Base-by-base conservation (phyloP, 2,888 invertebrate genomes). In the Alloplasta piceator region DNA sequence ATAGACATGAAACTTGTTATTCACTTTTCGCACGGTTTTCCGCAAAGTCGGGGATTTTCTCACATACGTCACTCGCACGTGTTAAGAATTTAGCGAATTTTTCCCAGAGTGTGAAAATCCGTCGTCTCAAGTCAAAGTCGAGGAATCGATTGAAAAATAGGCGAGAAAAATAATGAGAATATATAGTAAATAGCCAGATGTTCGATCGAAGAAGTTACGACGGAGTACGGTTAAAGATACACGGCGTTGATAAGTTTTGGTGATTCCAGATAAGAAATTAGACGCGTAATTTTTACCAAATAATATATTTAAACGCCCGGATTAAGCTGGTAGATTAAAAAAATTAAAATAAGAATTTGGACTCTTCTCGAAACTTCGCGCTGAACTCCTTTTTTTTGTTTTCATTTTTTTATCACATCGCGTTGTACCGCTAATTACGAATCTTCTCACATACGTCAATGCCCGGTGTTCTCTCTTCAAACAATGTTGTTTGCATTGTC, bases 61-160 rank as follows among this genome's bases (percentile, higher is more conserved):
- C 68, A 68, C 68, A 68, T 68, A 68, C 68, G 68, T 68, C 68
- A 56, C 56, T 56, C 43, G n/a, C 43, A 38, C 38, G 26, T n/a
- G 26, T 26, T 26, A 9, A 36, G 56, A 36, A 73, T 10, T 64
- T 56, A 43, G 14, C 60, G 16, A 6, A 39, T 50, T 50, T 43
- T 52, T 60, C 6, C 50, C n/a, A 7, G 6, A 9, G 6, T 63
- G 26, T 41, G 16, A 26, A 26, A 26, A 26, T 2, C 3, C 9
- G n/a, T 67, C 2, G 39, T 16, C 52, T 38, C 26, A n/a, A 38
- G n/a, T 36, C 5, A 7, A 7, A 56, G 68, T 36, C 10, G 43
- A 68, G 41, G 6, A 36, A 6, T 9, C 46, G 46, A 41, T 26
- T 16, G 12, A 0, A 14, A 2, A 14, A 52, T 14, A 52, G 14